phyloP scores from a whole-genome alignment of 2,113 vertebrate species.

The Myanophis thanlyinensis region DNA sequence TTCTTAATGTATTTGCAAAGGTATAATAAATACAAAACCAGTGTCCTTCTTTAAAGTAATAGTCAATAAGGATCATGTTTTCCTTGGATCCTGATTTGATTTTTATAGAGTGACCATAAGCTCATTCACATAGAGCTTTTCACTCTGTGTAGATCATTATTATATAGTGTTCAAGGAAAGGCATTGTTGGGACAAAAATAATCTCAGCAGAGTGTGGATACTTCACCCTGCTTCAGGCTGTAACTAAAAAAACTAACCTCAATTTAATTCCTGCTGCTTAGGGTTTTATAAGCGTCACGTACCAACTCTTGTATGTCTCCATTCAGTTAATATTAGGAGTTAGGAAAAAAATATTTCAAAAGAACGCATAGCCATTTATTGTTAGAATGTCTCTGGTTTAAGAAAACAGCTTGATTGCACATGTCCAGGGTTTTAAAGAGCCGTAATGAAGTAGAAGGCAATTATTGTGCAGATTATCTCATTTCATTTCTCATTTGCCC shows the following conservation, averaged over 20 bases:
- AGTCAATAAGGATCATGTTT: background rate
- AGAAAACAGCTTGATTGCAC: constrained; percentile 4
- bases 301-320: constrained; percentile 10
- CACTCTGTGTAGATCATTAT: background rate
- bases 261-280: constrained; percentile 10
- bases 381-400: background rate
- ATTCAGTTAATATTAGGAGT: background rate
- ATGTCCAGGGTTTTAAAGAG: constrained; percentile 39
- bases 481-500: constrained; percentile 55
- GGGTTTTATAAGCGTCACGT: constrained; percentile 21
- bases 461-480: constrained; percentile 45
- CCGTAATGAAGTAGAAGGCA: constrained; percentile 49
- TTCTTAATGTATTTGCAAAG: background rate
- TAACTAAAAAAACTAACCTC: constrained; percentile 10
- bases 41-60: background rate
- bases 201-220: constrained; percentile 1
- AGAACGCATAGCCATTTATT: background rate
- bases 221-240: constrained; percentile 18
- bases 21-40: background rate
- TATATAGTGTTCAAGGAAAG: background rate
- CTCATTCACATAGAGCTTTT: constrained; percentile 4
- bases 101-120: background rate
- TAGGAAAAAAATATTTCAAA: background rate
- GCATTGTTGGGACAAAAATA: constrained; percentile 5
- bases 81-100: background rate